Percentiles rank a stretch among this genome's conserved stretches.
phyloP scores from a whole-genome alignment of 2,797 vertebrate genomes.

The Pseudotriccus pelzelni region DNA sequence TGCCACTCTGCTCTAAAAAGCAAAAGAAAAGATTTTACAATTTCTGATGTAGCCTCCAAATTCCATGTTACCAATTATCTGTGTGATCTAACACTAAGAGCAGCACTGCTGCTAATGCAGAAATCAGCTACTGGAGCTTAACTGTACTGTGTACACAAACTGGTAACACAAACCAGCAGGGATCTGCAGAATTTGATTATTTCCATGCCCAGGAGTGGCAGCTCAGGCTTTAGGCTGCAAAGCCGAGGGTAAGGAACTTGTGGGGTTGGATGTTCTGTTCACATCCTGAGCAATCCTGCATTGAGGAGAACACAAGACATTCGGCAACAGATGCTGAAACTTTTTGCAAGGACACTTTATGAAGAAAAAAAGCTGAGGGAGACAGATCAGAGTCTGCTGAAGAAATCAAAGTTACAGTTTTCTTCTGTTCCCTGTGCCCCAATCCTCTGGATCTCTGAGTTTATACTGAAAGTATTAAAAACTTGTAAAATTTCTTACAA shows the following conservation, averaged over 20 bases:
- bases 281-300: background rate
- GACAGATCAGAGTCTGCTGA: background rate
- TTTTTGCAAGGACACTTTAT: background rate
- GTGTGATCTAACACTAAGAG: fast-evolving
- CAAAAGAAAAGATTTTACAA: background rate
- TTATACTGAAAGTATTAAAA: background rate
- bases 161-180: background rate
- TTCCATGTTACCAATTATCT: fast-evolving
- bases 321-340: background rate
- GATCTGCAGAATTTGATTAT: background rate
- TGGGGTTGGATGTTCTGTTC: background rate
- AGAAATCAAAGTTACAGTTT: background rate
- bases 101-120: background rate
- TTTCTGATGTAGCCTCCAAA: no score
- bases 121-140: fast-evolving
- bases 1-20: background rate
- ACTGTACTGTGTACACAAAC: fast-evolving
- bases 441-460: background rate
- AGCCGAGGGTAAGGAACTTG: background rate
- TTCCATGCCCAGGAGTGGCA: background rate
- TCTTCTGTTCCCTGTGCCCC: background rate
- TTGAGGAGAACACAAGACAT: background rate
- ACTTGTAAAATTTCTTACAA: background rate
- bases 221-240: background rate
- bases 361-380: background rate